phyloP scores from a whole-genome alignment of 2,888 invertebrate species.

The Hemistola chrysoprasaria region DNA sequence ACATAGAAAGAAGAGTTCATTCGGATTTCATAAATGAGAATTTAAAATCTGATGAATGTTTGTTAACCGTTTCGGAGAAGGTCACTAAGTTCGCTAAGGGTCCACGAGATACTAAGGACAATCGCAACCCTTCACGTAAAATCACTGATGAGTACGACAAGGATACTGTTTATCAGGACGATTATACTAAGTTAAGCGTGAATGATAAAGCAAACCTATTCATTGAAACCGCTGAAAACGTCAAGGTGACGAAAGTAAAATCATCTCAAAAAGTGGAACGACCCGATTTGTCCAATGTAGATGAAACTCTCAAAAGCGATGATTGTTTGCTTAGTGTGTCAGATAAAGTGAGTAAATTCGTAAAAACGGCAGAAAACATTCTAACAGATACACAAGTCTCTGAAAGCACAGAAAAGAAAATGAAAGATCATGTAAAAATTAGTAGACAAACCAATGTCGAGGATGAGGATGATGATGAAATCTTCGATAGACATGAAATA shows the following conservation, averaged over 20 bases:
- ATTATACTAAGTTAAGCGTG: constrained; percentile 81
- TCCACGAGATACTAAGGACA: constrained; percentile 58
- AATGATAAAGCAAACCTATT: constrained; percentile 86
- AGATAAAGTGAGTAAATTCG: constrained; percentile 85
- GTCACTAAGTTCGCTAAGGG: constrained; percentile 85
- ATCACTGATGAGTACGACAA: constrained; percentile 77
- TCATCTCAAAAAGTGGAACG: constrained; percentile 64
- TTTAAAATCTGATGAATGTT: constrained; percentile 82
- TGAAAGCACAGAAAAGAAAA: constrained; percentile 51
- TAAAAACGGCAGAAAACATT: constrained; percentile 83
- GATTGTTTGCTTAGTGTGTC: constrained; percentile 84
- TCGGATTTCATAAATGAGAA: constrained; percentile 78
- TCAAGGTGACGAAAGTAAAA: constrained; percentile 66
- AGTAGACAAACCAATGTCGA: constrained; percentile 57
- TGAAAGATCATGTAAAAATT: constrained; percentile 57
- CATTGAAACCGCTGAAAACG: constrained; percentile 83
- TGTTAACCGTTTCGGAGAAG: constrained; percentile 86
- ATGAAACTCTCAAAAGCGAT: constrained; percentile 81
- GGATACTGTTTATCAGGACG: constrained; percentile 74
- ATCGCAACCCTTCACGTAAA: constrained; percentile 61
- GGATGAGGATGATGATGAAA: constrained; percentile 41
- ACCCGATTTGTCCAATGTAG: constrained; percentile 79
- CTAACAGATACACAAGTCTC: constrained; percentile 54
- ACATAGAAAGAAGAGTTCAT: constrained; percentile 62
- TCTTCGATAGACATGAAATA: constrained; percentile 29